Evolutionary conservation across 2,113 vertebrate species (phyloP).

Genomic region (Arenaria interpres): DNA sequence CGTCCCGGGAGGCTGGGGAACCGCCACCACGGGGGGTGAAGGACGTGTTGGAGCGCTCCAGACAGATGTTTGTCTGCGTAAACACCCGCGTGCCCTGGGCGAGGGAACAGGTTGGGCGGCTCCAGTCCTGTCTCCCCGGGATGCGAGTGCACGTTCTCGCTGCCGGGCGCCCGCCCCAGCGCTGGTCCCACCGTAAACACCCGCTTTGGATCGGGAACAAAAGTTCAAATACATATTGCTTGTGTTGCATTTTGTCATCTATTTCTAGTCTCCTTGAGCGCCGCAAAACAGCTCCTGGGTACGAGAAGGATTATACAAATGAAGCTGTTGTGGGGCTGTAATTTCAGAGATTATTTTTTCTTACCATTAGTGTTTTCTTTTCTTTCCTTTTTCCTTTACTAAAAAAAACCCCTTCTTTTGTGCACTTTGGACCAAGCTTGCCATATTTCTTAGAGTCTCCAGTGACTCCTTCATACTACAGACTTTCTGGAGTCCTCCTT

Average conservation of each 20-base stretch:
- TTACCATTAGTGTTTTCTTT: background rate
- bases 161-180: rapidly evolving
- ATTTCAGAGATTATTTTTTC: background rate
- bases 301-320: background rate
- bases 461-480: slow-evolving; percentile 46
- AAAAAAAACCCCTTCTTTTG: background rate
- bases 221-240: rapidly evolving
- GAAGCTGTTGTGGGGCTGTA: background rate
- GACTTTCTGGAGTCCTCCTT: slow-evolving; percentile 67
- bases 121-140: background rate
- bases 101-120: background rate
- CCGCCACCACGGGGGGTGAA: background rate
- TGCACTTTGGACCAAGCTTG: background rate
- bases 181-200: background rate
- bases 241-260: background rate
- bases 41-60: background rate
- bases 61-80: background rate
- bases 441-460: slow-evolving; percentile 39
- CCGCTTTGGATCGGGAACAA: background rate
- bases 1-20: background rate
- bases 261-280: rapidly evolving
- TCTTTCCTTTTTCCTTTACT: background rate
- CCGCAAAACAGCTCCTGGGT: background rate
- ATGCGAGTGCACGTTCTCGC: background rate
- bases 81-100: background rate